Conservation (phyloP, 2,797 vertebrate species). For the Muraenolepis orangiensis region DNA sequence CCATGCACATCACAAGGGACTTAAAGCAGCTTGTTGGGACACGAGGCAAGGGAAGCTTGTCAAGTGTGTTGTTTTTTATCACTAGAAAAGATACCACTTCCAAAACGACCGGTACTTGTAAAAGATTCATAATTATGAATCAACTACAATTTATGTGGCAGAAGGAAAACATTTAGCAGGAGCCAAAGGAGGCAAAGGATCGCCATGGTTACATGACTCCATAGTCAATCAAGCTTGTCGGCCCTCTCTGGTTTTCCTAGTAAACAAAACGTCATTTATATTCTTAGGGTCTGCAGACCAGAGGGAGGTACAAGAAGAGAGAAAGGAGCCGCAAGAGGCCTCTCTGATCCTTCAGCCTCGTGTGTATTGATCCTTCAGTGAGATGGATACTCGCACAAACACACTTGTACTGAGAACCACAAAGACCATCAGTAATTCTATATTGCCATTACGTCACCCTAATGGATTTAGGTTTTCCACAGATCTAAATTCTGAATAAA, state of each 20-base stretch:
- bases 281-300: constrained; percentile 40
- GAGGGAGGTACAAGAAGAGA: constrained; percentile 6
- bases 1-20: not conserved
- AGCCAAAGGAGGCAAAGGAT: constrained; percentile 29
- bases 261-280: constrained; percentile 64
- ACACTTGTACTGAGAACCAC: not conserved
- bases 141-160: not conserved
- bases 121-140: not conserved
- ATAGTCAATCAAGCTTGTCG: constrained; percentile 50
- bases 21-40: not conserved
- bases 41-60: not conserved
- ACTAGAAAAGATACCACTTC: not conserved
- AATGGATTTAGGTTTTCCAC: constrained; percentile 18
- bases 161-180: not conserved
- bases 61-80: not conserved
- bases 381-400: too few species aligned
- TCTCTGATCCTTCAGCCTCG: not conserved
- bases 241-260: constrained; percentile 33
- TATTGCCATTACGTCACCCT: constrained; percentile 8
- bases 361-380: not conserved
- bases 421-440: not conserved
- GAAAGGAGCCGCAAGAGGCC: not conserved
- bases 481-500: not conserved
- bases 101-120: not conserved
- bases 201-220: constrained; percentile 48